Base-by-base conservation (phyloP, 1,140 invertebrate genomes). In the Drosophila saltans region DNA sequence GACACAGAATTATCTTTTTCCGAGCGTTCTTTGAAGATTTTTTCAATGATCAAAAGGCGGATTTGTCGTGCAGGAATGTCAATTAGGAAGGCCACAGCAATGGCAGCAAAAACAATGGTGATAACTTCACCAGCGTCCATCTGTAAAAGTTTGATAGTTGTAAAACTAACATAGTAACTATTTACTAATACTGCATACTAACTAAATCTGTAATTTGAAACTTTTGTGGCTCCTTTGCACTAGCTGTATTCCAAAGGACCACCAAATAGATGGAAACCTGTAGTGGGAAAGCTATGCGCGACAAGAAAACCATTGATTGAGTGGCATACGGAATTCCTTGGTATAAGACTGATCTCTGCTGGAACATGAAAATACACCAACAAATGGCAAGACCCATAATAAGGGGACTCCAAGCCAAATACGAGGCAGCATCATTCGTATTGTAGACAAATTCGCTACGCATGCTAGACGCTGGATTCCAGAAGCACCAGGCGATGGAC, bases 371-470 rank as follows among this genome's bases (percentile, higher is more conserved):
- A 30, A 90, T 75, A 8, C 64, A 78, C 96, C 96, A 96, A 36
- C 93, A 94, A 3, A 96, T 80, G 3, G 94, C 93, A 2, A 95
- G 57, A 6, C 94, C 93, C 69, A 94, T 94, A 1, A 94, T 92
- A n/a, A 96, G 91, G 10, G 95, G 95, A 67, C 94, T 93, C 73
- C 95, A 92, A 1, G 95, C 94, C 6, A 94, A 93, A 77, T 96
- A 96, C 59, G 95, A 92, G 30, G 95, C 94, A 0, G 94, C 94
- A 57, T 95, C 95, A 36, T 93, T 91, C 1, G 93, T 92, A 63
- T 94, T 93, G 88, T 96, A 96, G 21, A 93, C 92, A 76, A 95
- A 96, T 74, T 94, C 93, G 48, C 93, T 93, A 16, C 91, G 93
- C 10, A 95, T 94, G 16, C 94, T 91, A 67, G 93, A 93, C 71